These are phyloP conservation scores for Helogale parvula DNA, from an alignment of 2,113 vertebrate genomes.

Conservation along the genomic window DNA sequence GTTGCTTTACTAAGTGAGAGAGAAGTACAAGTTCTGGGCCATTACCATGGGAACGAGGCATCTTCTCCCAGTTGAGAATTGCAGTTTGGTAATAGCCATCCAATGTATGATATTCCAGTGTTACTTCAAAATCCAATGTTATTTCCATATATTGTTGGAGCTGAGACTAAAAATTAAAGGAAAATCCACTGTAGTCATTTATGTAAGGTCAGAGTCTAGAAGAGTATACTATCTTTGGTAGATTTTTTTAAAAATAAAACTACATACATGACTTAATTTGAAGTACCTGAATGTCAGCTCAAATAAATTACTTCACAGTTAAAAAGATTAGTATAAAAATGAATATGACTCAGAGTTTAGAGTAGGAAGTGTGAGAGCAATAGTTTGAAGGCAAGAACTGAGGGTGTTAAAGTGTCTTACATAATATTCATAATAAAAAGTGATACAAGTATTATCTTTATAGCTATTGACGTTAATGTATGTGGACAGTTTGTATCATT, in stretches of 20 bases:
- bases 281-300: constrained; percentile 75
- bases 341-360: constrained; percentile 73
- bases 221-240: background rate
- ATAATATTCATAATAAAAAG: constrained; percentile 64
- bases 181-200: background rate
- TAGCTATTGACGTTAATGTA: constrained; percentile 17
- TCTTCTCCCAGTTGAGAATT: background rate
- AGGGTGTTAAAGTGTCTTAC: constrained; percentile 62
- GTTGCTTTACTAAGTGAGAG: background rate
- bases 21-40: background rate
- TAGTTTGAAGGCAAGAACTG: constrained; percentile 69
- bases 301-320: constrained; percentile 72
- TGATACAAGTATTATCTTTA: background rate
- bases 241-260: constrained; percentile 43
- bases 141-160: constrained; percentile 4
- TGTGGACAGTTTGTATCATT: background rate
- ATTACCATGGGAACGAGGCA: constrained; percentile 1
- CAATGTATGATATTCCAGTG: background rate
- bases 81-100: background rate
- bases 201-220: constrained; percentile 34
- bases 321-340: constrained; percentile 78
- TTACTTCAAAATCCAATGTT: constrained; percentile 29
- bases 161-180: constrained; percentile 5
- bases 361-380: constrained; percentile 81
- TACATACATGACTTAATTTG: constrained; percentile 51